phyloP scores from a whole-genome alignment of 2,113 vertebrate species.

The Prunella fulvescens region DNA sequence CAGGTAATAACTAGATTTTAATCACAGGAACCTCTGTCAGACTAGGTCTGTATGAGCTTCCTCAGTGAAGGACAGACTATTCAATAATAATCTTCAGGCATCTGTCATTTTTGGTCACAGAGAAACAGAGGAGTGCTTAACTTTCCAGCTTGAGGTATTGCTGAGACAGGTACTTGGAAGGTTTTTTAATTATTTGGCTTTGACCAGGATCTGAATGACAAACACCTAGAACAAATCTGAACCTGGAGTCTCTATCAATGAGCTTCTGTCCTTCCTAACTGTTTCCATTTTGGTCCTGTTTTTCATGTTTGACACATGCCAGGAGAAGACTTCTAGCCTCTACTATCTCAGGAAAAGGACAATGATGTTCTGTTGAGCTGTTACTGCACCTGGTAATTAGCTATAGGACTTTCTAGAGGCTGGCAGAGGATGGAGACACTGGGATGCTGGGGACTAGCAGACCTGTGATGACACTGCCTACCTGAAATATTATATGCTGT shows the following conservation, averaged over 20 bases:
- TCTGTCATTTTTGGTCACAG: background rate
- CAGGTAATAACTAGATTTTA: background rate
- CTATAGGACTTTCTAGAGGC: background rate
- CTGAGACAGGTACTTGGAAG: background rate
- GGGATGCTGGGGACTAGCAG: background rate
- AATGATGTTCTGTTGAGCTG: background rate
- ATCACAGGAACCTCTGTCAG: background rate
- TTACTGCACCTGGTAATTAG: background rate
- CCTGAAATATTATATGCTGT: rapidly evolving
- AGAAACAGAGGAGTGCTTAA: background rate
- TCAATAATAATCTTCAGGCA: background rate
- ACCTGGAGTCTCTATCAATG: background rate
- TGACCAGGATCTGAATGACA: background rate
- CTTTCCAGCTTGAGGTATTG: background rate
- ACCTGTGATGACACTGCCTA: background rate
- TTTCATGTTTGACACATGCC: background rate
- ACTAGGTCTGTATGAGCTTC: background rate
- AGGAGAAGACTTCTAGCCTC: background rate
- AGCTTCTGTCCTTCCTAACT: background rate
- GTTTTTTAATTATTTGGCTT: background rate
- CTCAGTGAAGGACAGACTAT: background rate
- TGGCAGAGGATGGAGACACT: background rate
- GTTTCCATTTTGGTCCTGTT: background rate
- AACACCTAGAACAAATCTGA: background rate
- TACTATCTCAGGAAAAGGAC: background rate